phyloP scores from a whole-genome alignment of 2,797 vertebrate genomes.

The Dromococcyx pavoninus region DNA sequence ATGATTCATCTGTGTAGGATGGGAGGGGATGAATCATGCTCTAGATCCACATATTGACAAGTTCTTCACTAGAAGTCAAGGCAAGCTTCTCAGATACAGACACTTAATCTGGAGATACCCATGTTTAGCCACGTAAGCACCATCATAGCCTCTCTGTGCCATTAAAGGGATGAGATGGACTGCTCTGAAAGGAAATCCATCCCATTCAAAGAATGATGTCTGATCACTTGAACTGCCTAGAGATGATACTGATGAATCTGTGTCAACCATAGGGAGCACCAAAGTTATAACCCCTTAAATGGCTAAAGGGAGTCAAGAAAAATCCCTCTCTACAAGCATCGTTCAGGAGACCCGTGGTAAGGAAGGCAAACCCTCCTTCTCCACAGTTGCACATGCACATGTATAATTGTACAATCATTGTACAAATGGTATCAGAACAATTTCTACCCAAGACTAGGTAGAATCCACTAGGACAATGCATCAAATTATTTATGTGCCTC shows the following conservation, averaged over 20 bases:
- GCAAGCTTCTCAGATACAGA: not conserved
- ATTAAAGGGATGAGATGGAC: not conserved
- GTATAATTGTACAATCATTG: too few relatives aligned
- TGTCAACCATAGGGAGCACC: accelerated
- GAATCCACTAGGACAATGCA: not conserved
- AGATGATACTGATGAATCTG: not conserved
- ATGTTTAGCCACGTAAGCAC: accelerated
- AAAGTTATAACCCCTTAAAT: not conserved
- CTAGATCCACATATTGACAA: conserved; percentile 11
- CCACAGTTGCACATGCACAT: too few relatives aligned
- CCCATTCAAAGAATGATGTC: not conserved
- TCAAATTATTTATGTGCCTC: not conserved
- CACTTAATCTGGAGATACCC: not conserved
- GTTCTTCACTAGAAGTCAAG: not conserved
- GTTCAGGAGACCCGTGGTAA: not conserved
- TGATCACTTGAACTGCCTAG: not conserved
- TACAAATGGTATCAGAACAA: not conserved
- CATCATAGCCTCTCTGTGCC: not conserved
- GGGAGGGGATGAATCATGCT: conserved; percentile 1
- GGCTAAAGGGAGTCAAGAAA: not conserved
- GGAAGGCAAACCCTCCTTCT: not conserved
- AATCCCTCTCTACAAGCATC: not conserved
- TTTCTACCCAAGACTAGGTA: not conserved
- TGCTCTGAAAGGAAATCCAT: not conserved
- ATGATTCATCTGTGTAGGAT: conserved; percentile 22